phyloP scores from a whole-genome alignment of 2,888 invertebrate genomes.

The Rhodophaea formosa region DNA sequence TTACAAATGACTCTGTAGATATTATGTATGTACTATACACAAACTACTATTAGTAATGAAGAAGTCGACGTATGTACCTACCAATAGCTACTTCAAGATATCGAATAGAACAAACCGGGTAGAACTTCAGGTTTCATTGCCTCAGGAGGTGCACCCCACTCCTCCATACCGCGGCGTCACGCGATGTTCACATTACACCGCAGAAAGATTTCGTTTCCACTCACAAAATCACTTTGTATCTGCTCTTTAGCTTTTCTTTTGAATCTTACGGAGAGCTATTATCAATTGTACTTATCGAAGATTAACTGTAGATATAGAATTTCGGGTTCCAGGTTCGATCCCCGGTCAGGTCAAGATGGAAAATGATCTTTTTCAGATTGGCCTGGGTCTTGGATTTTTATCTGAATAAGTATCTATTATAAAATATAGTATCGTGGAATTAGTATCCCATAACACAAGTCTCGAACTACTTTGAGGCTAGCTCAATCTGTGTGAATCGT shows the following conservation, averaged over 20 bases:
- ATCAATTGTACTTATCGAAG: background rate
- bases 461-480: no score
- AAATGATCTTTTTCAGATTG: no score
- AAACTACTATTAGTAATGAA: background rate
- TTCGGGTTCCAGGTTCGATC: no score
- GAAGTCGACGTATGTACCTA: background rate
- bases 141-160: slow-evolving; percentile 31
- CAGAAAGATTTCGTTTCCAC: slow-evolving; percentile 72
- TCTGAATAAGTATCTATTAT: no score
- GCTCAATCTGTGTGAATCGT: no score
- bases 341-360: no score
- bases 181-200: slow-evolving; percentile 71
- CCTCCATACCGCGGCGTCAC: slow-evolving; percentile 58
- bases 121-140: slow-evolving; percentile 55
- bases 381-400: no score
- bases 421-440: no score
- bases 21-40: no score
- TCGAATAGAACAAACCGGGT: slow-evolving; percentile 33
- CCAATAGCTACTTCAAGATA: slow-evolving; percentile 17
- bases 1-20: no score
- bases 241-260: slow-evolving; percentile 46
- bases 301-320: no score
- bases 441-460: no score
- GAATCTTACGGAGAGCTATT: background rate
- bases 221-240: slow-evolving; percentile 76